Percentiles rank a stretch among this genome's conserved stretches.
Evolutionary conservation across 2,888 invertebrate species (phyloP).

Genomic region (Brachypalpus laphriformis): DNA sequence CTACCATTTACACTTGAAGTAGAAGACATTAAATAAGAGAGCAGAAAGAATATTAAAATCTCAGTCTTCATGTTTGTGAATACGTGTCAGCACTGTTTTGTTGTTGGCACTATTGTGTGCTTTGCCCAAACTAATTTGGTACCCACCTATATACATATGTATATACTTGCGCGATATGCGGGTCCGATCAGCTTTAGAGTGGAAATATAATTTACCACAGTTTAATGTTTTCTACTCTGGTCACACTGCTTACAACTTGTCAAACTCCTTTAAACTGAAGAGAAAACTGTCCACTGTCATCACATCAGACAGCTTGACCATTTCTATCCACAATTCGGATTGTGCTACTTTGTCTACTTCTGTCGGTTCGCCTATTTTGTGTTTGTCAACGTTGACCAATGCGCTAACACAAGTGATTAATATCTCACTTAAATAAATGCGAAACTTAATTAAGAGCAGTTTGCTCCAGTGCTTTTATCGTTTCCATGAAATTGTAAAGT

Average conservation of each 20-base stretch:
- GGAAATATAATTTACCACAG: no score
- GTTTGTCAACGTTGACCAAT: constrained; percentile 9
- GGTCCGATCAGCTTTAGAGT: no score
- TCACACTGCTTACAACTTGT: neutral
- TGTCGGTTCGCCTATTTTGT: neutral
- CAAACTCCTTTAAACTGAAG: neutral
- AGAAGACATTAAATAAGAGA: no score
- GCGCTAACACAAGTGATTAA: neutral
- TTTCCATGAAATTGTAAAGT: neutral
- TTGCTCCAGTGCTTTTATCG: neutral
- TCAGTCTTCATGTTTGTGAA: no score
- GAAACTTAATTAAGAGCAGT: neutral
- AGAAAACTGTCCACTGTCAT: neutral
- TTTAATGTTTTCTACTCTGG: neutral
- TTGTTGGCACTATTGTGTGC: no score
- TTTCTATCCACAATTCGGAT: neutral
- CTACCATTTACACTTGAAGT: no score
- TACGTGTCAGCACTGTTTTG: no score
- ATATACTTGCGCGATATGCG: no score
- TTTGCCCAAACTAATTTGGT: no score
- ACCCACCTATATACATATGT: no score
- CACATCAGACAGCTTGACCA: constrained; percentile 1
- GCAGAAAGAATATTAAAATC: no score
- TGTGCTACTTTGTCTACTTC: neutral
- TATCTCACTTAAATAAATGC: neutral